Conservation (phyloP, 2,888 invertebrate genomes). For the Ashinkailepas kermadecensis region DNA sequence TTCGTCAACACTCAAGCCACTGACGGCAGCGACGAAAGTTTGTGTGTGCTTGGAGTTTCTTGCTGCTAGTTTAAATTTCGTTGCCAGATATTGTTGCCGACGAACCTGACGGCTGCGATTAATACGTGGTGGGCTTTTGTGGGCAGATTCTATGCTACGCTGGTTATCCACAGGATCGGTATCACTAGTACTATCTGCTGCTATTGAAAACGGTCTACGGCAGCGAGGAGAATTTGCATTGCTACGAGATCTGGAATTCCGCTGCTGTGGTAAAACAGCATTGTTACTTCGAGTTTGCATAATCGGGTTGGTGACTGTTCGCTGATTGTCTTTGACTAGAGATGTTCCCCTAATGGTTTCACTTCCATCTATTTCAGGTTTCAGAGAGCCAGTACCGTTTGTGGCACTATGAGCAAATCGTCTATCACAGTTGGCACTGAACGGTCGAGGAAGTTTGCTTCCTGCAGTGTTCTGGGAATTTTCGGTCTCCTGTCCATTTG, state of each 20-base stretch:
- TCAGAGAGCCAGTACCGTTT: not conserved
- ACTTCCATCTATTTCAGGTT: too few species aligned
- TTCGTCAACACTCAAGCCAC: not conserved
- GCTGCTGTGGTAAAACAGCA: not conserved
- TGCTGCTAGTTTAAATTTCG: not conserved
- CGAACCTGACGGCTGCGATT: not conserved
- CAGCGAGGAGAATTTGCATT: not conserved
- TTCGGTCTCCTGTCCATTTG: not conserved
- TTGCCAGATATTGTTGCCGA: not conserved
- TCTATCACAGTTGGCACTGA: not conserved
- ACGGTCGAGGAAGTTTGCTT: not conserved
- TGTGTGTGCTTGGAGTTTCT: not conserved
- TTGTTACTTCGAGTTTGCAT: not conserved
- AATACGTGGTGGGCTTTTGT: not conserved
- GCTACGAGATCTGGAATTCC: not conserved
- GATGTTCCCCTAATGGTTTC: not conserved
- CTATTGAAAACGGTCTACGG: not conserved
- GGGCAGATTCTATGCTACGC: not conserved
- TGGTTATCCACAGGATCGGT: constrained; percentile 3
- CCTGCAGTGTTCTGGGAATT: not conserved
- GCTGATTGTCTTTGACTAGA: not conserved
- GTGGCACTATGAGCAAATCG: not conserved
- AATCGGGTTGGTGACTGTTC: not conserved
- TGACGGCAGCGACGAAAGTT: not conserved
- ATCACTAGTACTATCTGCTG: not conserved